Conservation (phyloP, 2,113 vertebrate genomes). For the Petaurus breviceps region DNA sequence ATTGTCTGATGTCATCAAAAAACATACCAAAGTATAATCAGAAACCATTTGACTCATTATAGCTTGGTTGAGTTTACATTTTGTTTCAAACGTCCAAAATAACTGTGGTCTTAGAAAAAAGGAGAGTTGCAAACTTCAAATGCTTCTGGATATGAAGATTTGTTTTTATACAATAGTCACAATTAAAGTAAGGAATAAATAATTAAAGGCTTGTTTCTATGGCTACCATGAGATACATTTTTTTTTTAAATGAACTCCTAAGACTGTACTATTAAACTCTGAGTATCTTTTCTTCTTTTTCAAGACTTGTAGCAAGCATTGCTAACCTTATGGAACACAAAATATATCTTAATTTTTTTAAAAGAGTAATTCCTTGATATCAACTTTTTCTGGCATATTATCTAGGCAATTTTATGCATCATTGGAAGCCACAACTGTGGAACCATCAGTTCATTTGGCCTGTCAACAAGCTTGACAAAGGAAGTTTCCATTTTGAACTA, state of each 20-base stretch:
- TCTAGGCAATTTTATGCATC: slow-evolving; percentile 82
- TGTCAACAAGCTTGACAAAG: slow-evolving; percentile 88
- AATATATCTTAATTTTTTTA: slow-evolving; percentile 87
- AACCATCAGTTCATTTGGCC: slow-evolving; percentile 88
- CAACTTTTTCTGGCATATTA: slow-evolving; percentile 85
- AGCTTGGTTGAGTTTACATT: slow-evolving; percentile 97
- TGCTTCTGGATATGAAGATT: slow-evolving; percentile 97
- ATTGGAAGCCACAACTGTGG: slow-evolving; percentile 79
- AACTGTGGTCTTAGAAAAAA: slow-evolving; percentile 97
- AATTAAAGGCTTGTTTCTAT: slow-evolving; percentile 96
- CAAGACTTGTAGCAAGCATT: slow-evolving; percentile 91
- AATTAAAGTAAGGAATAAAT: slow-evolving; percentile 99
- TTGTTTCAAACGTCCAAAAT: slow-evolving; percentile 93
- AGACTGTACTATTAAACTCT: slow-evolving; percentile 90
- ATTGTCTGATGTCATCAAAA: slow-evolving; percentile 92
- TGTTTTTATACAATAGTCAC: slow-evolving; percentile 99
- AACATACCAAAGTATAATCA: slow-evolving; percentile 98
- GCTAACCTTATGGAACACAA: slow-evolving; percentile 90
- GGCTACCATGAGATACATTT: slow-evolving; percentile 96
- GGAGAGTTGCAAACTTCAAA: slow-evolving; percentile 95
- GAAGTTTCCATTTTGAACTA: slow-evolving; percentile 91
- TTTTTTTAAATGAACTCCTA: slow-evolving; percentile 94
- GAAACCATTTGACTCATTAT: slow-evolving; percentile 97
- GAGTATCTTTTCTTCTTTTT: slow-evolving; percentile 87
- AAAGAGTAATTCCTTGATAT: slow-evolving; percentile 87